phyloP scores from a whole-genome alignment of 1,140 invertebrate species.

The Brachionus sp. region DNA sequence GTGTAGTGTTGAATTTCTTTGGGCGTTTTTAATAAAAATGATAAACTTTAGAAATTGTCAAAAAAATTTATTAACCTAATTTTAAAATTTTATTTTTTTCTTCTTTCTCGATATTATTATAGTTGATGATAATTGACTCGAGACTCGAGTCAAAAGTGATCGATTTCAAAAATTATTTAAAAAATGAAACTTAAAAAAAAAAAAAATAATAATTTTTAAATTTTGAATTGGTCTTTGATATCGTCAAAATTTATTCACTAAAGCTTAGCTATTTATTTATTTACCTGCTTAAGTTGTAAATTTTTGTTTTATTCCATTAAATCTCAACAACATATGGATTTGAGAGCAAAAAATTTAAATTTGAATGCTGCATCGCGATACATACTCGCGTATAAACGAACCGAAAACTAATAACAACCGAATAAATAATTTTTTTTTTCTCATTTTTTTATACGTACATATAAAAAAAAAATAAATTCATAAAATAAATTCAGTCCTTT shows the following conservation, averaged over 20 bases:
- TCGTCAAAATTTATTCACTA: not conserved
- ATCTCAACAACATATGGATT: not conserved
- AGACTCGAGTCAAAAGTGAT: not conserved
- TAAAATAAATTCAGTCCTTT: not conserved
- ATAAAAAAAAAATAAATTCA: not conserved
- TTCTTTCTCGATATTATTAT: not conserved
- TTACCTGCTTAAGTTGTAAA: slow-evolving; percentile 12
- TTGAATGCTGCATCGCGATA: not conserved
- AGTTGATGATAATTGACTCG: not conserved
- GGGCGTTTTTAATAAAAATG: not conserved
- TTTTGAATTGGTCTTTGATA: not conserved
- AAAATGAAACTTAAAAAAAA: not conserved
- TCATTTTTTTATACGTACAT: not conserved
- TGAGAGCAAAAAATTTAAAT: not conserved
- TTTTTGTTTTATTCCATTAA: not conserved
- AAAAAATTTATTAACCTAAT: slow-evolving; percentile 40
- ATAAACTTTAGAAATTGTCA: not conserved
- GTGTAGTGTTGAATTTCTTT: not conserved
- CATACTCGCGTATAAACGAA: not conserved
- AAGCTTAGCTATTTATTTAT: slow-evolving; percentile 10
- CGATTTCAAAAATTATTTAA: not conserved
- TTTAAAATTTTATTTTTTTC: not conserved
- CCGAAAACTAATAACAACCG: slow-evolving; percentile 34
- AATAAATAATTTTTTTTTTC: not conserved
- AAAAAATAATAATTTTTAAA: not conserved